phyloP scores from a whole-genome alignment of 2,888 invertebrate species.

The Aspidiotus destructor region DNA sequence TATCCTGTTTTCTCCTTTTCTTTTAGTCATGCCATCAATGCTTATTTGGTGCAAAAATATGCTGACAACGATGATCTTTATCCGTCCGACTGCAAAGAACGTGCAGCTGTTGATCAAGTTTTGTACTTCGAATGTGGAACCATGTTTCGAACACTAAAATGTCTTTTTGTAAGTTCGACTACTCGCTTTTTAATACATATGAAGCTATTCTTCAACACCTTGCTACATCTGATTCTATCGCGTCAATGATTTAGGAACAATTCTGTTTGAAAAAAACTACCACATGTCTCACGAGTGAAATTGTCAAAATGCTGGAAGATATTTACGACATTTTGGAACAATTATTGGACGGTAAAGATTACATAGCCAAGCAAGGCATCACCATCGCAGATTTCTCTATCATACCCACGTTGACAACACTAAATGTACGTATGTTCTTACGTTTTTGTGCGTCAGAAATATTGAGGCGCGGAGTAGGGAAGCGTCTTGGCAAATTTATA shows the following conservation, averaged over 20 bases:
- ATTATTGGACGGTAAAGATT: neutral
- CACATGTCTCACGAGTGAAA: neutral
- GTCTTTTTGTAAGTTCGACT: no score
- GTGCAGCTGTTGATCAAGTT: neutral
- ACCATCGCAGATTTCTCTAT: neutral
- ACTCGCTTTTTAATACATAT: no score
- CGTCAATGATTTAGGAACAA: no score
- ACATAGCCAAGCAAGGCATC: neutral
- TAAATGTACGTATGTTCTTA: neutral
- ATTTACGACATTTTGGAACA: neutral
- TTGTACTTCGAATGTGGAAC: neutral
- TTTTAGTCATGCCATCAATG: neutral
- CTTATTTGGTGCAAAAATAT: conserved; percentile 1
- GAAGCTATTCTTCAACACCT: no score
- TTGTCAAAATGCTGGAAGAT: neutral
- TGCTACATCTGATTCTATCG: no score
- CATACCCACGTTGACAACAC: neutral
- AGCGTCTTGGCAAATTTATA: no score
- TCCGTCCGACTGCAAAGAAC: neutral
- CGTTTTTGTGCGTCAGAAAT: no score
- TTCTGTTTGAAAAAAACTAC: neutral
- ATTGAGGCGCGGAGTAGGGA: no score
- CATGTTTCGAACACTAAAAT: neutral
- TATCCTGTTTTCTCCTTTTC: neutral
- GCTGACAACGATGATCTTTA: neutral